Base-by-base conservation (phyloP, 2,888 invertebrate species). In the Chrysopilus asiliformis region DNA sequence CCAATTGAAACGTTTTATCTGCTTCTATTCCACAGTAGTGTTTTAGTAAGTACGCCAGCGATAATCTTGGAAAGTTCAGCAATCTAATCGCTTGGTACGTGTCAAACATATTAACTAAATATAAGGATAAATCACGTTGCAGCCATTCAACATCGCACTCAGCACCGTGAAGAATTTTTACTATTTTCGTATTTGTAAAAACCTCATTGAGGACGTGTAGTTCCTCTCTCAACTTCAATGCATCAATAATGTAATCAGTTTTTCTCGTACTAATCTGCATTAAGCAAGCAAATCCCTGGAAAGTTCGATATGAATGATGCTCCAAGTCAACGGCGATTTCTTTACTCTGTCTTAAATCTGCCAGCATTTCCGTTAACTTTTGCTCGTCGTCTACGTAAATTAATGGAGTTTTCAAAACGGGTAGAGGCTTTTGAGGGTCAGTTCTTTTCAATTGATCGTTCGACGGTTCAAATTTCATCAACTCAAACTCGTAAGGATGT, bases 61-160 rank as follows among this genome's bases (percentile, higher is more conserved):
- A 87, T 2, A 80, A 66, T 12, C 76, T 72, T 0, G 76, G 66
- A 42, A 82, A 68, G 16, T 73, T 71, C 1, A 97, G 67, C 3
- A 74, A 67, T 45, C 79, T 74, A 0, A 89, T 79, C 0, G 94
- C 95, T 55, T 83, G 79, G 54, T 87, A 77, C 0, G 97, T 98
- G 60, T 98, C 98, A 57, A 98, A 95, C 77, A 98, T 74, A 47
- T 95, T 94, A 1, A 98, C 94, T 3, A 98, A 65, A 56, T 98
- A 98, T 2, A 98, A 57, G 0, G 91, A 85, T 38, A 97, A 76
- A 68, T 99, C 98, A 12, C 91, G 70, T 59, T 98, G 98, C 19
- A 98, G 65, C 97, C 98, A 98, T 20, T 76, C 66, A 13, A 98
- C 70, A 55, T 98, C 97, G 41, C 57, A 67, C 39, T 84, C 79